A percentile compares a stretch with the other conserved stretches of the same genome.
These are phyloP conservation scores for Helicorthomorpha holstii DNA, from an alignment of 1,140 invertebrate genomes.

Conservation along the genomic window DNA sequence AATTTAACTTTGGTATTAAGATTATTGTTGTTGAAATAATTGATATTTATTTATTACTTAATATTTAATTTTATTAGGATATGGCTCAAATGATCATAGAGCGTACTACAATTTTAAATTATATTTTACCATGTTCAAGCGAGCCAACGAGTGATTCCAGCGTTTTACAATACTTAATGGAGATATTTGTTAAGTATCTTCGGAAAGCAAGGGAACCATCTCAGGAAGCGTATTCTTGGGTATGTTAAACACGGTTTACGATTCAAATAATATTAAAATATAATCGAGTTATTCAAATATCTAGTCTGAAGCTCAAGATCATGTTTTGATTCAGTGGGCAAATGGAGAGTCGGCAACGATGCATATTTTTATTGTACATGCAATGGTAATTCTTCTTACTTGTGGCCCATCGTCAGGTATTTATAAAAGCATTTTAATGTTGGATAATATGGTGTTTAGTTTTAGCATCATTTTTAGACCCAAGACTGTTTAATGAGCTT, in stretches of 20 bases:
- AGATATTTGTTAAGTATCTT: constrained; percentile 59
- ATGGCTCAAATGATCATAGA: constrained; percentile 84
- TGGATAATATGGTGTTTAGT: neutral
- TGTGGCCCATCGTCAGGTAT: constrained; percentile 28
- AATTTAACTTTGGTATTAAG: constrained; percentile 27
- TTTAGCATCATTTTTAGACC: constrained; percentile 17
- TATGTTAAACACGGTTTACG: constrained; percentile 8
- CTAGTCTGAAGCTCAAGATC: constrained; percentile 20
- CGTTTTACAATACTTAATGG: constrained; percentile 50
- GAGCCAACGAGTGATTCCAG: constrained; percentile 14
- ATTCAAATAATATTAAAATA: neutral
- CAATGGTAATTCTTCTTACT: constrained; percentile 82
- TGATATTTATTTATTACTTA: neutral
- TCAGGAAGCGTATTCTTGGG: constrained; percentile 34
- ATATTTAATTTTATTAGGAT: constrained; percentile 37
- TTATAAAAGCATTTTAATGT: neutral
- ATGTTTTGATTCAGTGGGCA: constrained; percentile 60
- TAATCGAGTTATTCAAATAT: constrained; percentile 3
- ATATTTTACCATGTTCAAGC: constrained; percentile 49
- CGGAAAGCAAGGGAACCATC: constrained; percentile 42
- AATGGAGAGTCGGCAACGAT: constrained; percentile 63
- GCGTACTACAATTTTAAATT: constrained; percentile 66
- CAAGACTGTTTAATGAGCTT: constrained; percentile 37
- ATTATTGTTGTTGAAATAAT: neutral
- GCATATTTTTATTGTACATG: constrained; percentile 77